Evolutionary conservation across 2,797 vertebrate genomes (phyloP).

Genomic region (Enteromius viviparus): DNA sequence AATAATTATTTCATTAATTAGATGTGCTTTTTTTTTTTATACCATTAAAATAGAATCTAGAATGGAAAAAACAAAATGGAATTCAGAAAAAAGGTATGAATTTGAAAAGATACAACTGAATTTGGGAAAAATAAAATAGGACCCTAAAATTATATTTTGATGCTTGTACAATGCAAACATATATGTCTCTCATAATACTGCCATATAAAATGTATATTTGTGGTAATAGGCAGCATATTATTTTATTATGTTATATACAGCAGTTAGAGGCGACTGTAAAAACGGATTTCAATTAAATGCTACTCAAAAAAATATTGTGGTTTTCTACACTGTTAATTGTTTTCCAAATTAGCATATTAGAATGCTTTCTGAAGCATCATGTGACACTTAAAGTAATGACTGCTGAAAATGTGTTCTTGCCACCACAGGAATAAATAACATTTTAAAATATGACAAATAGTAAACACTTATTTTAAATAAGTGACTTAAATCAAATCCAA

Average conservation of each 20-base stretch:
- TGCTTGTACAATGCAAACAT: neutral
- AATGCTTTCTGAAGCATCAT: neutral
- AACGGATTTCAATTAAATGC: neutral
- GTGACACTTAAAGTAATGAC: neutral
- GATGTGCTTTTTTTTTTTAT: neutral
- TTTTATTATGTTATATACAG: neutral
- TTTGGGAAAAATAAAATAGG: neutral
- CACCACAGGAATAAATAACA: neutral
- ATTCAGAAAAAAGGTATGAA: no score
- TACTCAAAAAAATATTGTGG: neutral
- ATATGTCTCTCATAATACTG: neutral
- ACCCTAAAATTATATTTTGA: neutral
- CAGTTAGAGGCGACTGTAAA: neutral
- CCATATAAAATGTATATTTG: neutral
- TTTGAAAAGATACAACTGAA: no score
- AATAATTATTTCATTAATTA: neutral
- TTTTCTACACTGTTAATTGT: neutral
- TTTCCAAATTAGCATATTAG: neutral
- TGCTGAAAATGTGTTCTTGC: neutral
- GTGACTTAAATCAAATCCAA: neutral
- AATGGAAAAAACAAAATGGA: neutral
- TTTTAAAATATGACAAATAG: neutral
- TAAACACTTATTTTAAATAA: neutral
- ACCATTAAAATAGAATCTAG: neutral
- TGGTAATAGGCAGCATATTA: neutral